Base-by-base conservation (phyloP, 2,888 invertebrate genomes). In the Acronicta psi region DNA sequence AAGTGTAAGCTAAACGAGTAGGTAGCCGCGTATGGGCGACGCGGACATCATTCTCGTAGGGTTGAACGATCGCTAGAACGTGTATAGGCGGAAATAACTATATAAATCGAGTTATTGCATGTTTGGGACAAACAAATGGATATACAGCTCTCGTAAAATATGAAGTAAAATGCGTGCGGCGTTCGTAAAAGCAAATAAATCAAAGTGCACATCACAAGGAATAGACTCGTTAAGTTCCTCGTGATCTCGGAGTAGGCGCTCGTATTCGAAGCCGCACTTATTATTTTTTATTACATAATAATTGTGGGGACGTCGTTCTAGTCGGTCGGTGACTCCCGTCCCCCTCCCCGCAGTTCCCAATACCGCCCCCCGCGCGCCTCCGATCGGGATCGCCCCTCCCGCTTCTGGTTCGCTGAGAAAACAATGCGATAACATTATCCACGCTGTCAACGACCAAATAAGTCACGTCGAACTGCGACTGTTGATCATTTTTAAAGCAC, bases 231-330 rank as follows among this genome's bases (percentile, higher is more conserved):
- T 70, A 73, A 73, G 52, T 56, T 83, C 83, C 81, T 80, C 80
- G 82, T 88, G 83, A 86, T 85, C 71, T 78, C 71, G 61, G 72
- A 73, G 73, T 67, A 59, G 75, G 66, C 78, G 84, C 85, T 83
- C 76, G 70, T 73, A 77, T 82, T 80, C 68, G 79, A 82, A 81
- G 80, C 81, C 80, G 76, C 79, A 75, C 81, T 84, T 84, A 81
- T 84, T 83, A 84, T 86, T 87, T 87, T 88, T 86, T 89, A 88
- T 90, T 87, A 87, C 83, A 84, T 87, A 86, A 87, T 85, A 88
- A 87, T 87, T 85, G 85, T 83, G 80, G 73, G 77, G 83, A 82
- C 83, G 83, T 84, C 85, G 86, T 83, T 84, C 81, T 76, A 73
- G 63, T 75, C 85, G 88, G 89, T 88, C 90, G 82, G 59, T 78